Evolutionary conservation across 2,888 invertebrate genomes (phyloP).

Genomic region (Latheticus oryzae): DNA sequence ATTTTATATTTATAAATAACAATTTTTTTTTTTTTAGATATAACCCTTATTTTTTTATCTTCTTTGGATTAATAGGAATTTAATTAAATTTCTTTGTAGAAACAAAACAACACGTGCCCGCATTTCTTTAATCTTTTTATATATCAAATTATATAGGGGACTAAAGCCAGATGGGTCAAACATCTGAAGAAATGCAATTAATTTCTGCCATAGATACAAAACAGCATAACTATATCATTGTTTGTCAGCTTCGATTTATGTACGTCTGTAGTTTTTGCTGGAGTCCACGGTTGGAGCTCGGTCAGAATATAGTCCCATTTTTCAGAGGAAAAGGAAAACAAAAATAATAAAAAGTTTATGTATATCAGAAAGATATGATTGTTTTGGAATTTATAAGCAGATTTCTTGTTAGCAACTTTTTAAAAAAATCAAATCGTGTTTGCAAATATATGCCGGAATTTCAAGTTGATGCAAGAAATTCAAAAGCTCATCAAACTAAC

Average conservation of each 20-base stretch:
- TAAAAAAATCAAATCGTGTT: conserved; percentile 18
- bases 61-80: no score
- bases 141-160: conserved; percentile 21
- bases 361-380: neutral
- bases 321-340: conserved; percentile 9
- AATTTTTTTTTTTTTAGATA: conserved; percentile 19
- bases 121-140: conserved; percentile 18
- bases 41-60: no score
- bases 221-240: conserved; percentile 19
- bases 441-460: conserved; percentile 14
- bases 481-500: conserved; percentile 30
- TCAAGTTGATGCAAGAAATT: conserved; percentile 20
- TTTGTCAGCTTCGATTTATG: conserved; percentile 28
- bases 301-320: conserved; percentile 15
- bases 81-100: conserved; percentile 13
- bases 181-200: conserved; percentile 19
- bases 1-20: conserved; percentile 17
- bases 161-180: conserved; percentile 12
- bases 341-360: neutral
- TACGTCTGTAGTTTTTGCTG: conserved; percentile 16
- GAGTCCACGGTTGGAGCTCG: conserved; percentile 5
- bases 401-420: conserved; percentile 16
- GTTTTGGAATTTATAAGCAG: neutral
- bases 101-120: conserved; percentile 12
- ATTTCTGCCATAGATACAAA: conserved; percentile 18